phyloP scores from a whole-genome alignment of 2,113 vertebrate genomes.

The Stegastes partitus region DNA sequence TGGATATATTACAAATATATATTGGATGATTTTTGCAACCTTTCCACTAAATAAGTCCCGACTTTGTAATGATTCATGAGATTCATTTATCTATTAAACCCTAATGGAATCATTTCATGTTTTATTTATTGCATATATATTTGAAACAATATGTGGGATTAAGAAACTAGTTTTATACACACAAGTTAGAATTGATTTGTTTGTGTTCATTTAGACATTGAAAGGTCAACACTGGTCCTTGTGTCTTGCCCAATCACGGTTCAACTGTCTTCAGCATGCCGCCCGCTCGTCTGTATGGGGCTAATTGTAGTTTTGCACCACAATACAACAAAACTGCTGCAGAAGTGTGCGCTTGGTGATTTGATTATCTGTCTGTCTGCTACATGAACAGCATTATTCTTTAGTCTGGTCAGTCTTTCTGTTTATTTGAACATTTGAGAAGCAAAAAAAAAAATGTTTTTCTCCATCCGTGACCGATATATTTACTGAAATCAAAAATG shows the following conservation, averaged over 20 bases:
- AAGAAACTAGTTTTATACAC: constrained; percentile 43
- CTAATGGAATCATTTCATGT: constrained; percentile 35
- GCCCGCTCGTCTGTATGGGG: not conserved
- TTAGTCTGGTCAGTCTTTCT: not conserved
- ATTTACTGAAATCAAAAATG: not conserved
- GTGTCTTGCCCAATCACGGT: constrained; percentile 28
- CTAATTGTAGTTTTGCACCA: constrained; percentile 19
- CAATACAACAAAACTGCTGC: constrained; percentile 12
- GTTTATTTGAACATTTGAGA: not conserved
- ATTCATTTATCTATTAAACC: constrained; percentile 41
- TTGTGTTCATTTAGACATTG: constrained; percentile 47
- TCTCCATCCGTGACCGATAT: too few relatives aligned
- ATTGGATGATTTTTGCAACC: constrained; percentile 59
- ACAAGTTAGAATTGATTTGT: constrained; percentile 23
- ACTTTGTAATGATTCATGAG: constrained; percentile 30
- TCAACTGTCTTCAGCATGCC: not conserved
- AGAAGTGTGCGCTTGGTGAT: not conserved
- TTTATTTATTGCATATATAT: constrained; percentile 56
- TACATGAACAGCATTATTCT: constrained; percentile 9
- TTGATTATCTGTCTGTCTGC: not conserved
- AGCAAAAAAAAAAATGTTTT: not conserved
- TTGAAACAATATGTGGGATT: constrained; percentile 23
- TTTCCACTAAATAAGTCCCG: constrained; percentile 24
- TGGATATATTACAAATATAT: constrained; percentile 50
- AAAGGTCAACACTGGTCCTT: constrained; percentile 50